Conservation (phyloP, 2,888 invertebrate genomes). For the Xanthostigma xanthostigma region DNA sequence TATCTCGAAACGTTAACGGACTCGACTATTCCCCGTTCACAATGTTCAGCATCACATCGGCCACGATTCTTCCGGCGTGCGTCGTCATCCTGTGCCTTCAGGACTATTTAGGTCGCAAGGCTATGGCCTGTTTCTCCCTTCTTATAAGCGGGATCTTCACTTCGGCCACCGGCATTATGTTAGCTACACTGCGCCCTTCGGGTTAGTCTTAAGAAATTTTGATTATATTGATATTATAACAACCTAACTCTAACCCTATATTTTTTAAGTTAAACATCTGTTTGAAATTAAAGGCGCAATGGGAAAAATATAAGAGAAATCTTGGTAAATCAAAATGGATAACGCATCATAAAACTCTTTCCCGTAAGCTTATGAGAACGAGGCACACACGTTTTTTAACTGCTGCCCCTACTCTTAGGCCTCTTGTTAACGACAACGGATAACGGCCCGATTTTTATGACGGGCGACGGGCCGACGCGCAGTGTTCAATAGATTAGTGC, state of each 20-base stretch:
- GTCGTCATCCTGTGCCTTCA: conserved; percentile 29
- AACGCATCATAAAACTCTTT: too few relatives aligned
- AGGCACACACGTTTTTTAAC: too few relatives aligned
- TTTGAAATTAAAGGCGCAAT: too few relatives aligned
- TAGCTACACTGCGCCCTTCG: conserved; percentile 18
- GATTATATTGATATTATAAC: conserved; percentile 1
- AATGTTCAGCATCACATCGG: conserved; percentile 37
- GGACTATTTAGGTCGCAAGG: conserved; percentile 32
- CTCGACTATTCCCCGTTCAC: conserved; percentile 37
- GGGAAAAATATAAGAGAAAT: too few relatives aligned
- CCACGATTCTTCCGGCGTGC: conserved; percentile 41
- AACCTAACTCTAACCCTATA: too few relatives aligned
- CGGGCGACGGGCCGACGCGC: too few relatives aligned
- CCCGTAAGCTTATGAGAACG: too few relatives aligned
- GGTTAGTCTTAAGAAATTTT: not conserved
- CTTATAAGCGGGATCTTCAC: conserved; percentile 36
- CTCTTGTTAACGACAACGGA: too few relatives aligned
- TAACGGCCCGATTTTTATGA: too few relatives aligned
- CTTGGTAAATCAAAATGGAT: not conserved
- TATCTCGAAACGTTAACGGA: conserved; percentile 40
- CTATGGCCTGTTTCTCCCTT: conserved; percentile 35
- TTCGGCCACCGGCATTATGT: conserved; percentile 30
- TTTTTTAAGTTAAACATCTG: too few relatives aligned
- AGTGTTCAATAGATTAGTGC: too few relatives aligned
- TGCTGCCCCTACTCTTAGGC: too few relatives aligned